phyloP scores from a whole-genome alignment of 2,797 vertebrate genomes.

The Petrocephalus schoutedeni region DNA sequence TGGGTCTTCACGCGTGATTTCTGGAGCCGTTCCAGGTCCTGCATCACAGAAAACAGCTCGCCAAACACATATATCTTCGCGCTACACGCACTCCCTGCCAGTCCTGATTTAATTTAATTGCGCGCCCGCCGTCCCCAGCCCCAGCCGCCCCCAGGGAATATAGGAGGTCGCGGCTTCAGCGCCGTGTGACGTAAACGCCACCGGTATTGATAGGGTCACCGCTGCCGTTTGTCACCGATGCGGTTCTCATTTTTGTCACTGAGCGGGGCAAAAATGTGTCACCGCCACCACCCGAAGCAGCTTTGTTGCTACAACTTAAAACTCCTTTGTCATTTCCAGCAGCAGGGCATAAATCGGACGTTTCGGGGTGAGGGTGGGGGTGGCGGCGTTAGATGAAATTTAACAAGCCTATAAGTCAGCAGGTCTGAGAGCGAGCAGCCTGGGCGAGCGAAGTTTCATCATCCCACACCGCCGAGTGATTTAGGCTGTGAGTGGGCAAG shows the following conservation, averaged over 20 bases:
- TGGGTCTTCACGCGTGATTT: neutral
- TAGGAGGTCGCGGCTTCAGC: conserved; percentile 1
- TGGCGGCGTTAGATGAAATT: conserved; percentile 22
- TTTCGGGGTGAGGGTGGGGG: neutral
- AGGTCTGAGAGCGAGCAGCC: conserved; percentile 4
- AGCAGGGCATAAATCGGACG: conserved; percentile 5
- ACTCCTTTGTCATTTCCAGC: conserved; percentile 16
- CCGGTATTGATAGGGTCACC: neutral
- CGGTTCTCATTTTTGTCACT: neutral
- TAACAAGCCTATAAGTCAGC: conserved; percentile 27
- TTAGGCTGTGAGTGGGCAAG: conserved; percentile 24
- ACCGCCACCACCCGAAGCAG: neutral
- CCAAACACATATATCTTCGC: neutral
- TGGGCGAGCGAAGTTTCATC: conserved; percentile 24
- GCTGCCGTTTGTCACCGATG: neutral
- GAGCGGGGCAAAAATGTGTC: conserved; percentile 1
- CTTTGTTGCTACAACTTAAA: conserved; percentile 14
- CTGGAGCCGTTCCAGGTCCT: neutral
- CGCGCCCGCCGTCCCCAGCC: neutral
- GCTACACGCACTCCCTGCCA: neutral
- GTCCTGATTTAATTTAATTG: conserved; percentile 17
- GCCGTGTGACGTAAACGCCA: neutral
- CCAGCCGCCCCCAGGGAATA: neutral
- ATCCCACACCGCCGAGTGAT: conserved; percentile 22
- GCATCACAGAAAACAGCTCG: conserved; percentile 2